Conservation (phyloP, 1,140 invertebrate species). For the Amyelois transitella region DNA sequence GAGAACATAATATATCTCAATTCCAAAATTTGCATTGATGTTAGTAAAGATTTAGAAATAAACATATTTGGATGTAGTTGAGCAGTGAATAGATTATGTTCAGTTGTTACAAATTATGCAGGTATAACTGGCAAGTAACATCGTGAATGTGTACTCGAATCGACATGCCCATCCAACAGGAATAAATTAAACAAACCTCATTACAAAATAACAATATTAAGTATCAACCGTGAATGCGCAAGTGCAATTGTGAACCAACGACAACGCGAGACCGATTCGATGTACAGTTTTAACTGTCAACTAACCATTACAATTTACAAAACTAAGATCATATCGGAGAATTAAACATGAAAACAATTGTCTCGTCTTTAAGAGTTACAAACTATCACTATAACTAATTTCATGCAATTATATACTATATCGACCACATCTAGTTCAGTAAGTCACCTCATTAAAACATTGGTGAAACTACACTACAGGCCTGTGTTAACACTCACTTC, state of each 20-base stretch:
- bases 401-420: constrained; percentile 43
- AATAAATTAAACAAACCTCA: no score
- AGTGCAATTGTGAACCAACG: not conserved
- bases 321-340: not conserved
- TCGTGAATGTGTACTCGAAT: no score
- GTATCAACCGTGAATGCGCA: not conserved
- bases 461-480: constrained; percentile 27
- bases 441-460: constrained; percentile 15
- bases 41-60: not conserved
- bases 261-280: not conserved
- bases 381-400: constrained; percentile 49
- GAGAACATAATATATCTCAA: not conserved
- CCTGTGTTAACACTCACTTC: constrained; percentile 26
- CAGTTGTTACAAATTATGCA: not conserved
- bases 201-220: not conserved
- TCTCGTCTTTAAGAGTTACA: constrained; percentile 28
- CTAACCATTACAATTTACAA: not conserved
- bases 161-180: not conserved
- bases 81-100: constrained; percentile 28
- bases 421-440: constrained; percentile 19
- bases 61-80: constrained; percentile 6
- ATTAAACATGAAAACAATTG: not conserved
- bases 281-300: not conserved
- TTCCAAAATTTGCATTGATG: not conserved
- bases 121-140: not conserved